These are phyloP conservation scores for Beris morrisii DNA, from an alignment of 2,888 invertebrate genomes.

Conservation along the genomic window DNA sequence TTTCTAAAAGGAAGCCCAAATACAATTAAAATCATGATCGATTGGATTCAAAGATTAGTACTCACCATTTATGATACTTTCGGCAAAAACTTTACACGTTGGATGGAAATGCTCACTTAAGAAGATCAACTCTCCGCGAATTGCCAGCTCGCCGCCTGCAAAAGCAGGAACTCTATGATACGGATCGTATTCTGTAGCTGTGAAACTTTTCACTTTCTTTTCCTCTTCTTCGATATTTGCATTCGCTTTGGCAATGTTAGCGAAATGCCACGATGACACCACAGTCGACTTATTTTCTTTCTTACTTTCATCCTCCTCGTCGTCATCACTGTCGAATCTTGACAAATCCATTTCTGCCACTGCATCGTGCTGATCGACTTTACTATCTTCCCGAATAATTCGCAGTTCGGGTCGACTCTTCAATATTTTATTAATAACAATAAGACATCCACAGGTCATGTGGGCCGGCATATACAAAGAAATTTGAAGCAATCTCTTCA, in stretches of 20 bases:
- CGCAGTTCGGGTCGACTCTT: constrained; percentile 68
- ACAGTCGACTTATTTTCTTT: constrained; percentile 20
- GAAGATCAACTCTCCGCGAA: constrained; percentile 73
- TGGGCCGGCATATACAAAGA: constrained; percentile 72
- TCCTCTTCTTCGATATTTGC: background rate
- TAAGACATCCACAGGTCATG: constrained; percentile 80
- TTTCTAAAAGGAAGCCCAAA: constrained; percentile 56
- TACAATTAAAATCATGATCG: background rate
- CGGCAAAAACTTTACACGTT: constrained; percentile 84
- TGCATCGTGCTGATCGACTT: constrained; percentile 12
- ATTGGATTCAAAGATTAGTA: constrained; percentile 34
- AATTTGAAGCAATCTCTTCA: constrained; percentile 77
- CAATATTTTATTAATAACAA: constrained; percentile 59
- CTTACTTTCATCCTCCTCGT: constrained; percentile 51
- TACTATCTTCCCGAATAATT: constrained; percentile 42
- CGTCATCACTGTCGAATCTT: constrained; percentile 52
- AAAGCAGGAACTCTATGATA: constrained; percentile 80
- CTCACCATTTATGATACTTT: constrained; percentile 71
- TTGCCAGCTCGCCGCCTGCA: constrained; percentile 73
- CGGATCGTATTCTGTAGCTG: constrained; percentile 65
- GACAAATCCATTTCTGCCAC: constrained; percentile 44
- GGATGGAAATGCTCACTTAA: constrained; percentile 86
- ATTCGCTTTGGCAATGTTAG: constrained; percentile 40
- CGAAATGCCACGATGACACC: constrained; percentile 51
- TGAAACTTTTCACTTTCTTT: constrained; percentile 55